A percentile compares a stretch with the other conserved stretches of the same genome.
phyloP scores from a whole-genome alignment of 2,797 vertebrate species.

The Scomberomorus guttatus region DNA sequence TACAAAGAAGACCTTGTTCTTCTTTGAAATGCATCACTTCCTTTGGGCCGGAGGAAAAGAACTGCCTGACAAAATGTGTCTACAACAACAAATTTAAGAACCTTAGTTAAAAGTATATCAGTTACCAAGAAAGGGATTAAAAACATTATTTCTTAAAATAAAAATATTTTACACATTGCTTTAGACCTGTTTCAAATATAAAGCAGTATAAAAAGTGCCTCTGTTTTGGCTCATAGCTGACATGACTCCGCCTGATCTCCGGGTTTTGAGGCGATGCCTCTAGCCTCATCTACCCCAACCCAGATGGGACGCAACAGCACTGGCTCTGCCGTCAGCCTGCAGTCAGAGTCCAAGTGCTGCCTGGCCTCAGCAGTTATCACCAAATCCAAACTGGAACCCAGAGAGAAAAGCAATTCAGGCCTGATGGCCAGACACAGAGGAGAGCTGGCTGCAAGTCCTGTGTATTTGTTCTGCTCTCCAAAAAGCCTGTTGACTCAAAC shows the following conservation, averaged over 20 bases:
- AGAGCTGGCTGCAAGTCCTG: constrained; percentile 56
- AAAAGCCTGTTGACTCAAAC: constrained; percentile 52
- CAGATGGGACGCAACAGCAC: constrained; percentile 79
- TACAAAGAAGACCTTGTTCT: neutral
- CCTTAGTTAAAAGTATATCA: neutral
- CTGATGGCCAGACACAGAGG: constrained; percentile 57
- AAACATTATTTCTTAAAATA: neutral
- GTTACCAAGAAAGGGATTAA: neutral
- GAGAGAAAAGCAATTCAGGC: constrained; percentile 74
- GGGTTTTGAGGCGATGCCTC: constrained; percentile 40
- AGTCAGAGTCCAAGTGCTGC: constrained; percentile 70
- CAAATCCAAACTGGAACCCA: constrained; percentile 80
- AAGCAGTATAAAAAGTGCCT: neutral
- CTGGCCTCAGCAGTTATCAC: constrained; percentile 74
- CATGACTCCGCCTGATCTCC: constrained; percentile 15
- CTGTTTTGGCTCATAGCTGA: constrained; percentile 13
- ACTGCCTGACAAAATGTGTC: neutral
- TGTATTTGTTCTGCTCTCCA: constrained; percentile 42
- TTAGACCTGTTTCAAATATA: neutral
- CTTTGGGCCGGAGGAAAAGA: neutral
- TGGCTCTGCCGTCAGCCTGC: constrained; percentile 59
- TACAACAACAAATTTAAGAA: neutral
- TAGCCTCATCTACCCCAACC: constrained; percentile 57
- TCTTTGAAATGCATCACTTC: neutral
- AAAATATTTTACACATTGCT: neutral